Evolutionary conservation across 2,888 invertebrate species (phyloP).

Genomic region (Thysanoteuthis rhombus): DNA sequence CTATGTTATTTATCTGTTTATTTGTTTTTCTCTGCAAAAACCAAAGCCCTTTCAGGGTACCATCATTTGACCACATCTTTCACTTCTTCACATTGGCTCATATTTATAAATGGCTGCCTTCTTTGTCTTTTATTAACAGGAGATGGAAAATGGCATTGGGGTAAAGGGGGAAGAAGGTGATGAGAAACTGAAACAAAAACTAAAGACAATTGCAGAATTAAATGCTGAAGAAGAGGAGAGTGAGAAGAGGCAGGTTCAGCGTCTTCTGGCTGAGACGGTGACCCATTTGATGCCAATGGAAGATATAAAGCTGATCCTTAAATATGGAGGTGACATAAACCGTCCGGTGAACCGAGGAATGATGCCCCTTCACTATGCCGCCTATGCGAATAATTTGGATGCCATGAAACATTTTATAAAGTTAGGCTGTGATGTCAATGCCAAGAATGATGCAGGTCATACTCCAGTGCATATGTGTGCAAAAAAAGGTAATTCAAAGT

Average conservation of each 20-base stretch:
- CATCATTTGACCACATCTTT: background rate
- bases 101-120: background rate
- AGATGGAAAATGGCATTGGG: background rate
- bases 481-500: slow-evolving; percentile 79
- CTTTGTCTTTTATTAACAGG: background rate
- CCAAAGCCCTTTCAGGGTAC: background rate
- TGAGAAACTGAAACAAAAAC: background rate
- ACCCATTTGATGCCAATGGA: slow-evolving; percentile 86
- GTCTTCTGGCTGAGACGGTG: slow-evolving; percentile 89
- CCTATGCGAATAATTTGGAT: slow-evolving; percentile 82
- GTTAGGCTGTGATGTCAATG: slow-evolving; percentile 71
- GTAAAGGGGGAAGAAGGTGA: background rate
- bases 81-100: background rate
- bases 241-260: slow-evolving; percentile 72
- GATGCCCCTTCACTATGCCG: slow-evolving; percentile 89
- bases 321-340: slow-evolving; percentile 79
- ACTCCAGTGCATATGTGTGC: slow-evolving; percentile 90
- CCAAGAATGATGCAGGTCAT: slow-evolving; percentile 87
- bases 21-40: background rate
- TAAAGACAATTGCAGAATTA: background rate
- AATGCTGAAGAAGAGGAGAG: slow-evolving; percentile 17
- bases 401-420: slow-evolving; percentile 84
- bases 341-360: slow-evolving; percentile 87
- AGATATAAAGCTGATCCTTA: slow-evolving; percentile 85
- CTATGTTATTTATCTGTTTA: background rate